Percentiles rank a stretch among this genome's conserved stretches.
phyloP scores from a whole-genome alignment of 64 coral and sea anemone genomes.

The Dendronephthya gigantea region DNA sequence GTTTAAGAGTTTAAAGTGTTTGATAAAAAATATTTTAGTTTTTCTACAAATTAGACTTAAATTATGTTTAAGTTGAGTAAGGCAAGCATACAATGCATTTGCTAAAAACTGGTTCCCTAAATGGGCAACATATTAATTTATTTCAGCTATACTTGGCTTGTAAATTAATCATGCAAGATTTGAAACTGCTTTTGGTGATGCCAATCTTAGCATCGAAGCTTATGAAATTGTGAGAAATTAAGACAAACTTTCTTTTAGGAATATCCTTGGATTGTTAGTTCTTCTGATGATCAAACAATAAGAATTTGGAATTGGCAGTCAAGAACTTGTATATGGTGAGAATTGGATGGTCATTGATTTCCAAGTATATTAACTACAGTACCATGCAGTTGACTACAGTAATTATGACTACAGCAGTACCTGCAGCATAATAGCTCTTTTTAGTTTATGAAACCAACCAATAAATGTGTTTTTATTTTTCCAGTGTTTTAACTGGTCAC shows the following conservation, averaged over 20 bases:
- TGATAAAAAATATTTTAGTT: too few species aligned
- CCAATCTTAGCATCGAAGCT: too few species aligned
- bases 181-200: too few species aligned
- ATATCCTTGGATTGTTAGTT: slow-evolving; percentile 97
- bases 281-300: slow-evolving; percentile 98
- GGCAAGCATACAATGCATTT: too few species aligned
- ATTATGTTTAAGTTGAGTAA: too few species aligned
- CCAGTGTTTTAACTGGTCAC: slow-evolving; percentile 87
- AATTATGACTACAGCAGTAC: too few species aligned
- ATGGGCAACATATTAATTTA: too few species aligned
- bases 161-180: too few species aligned
- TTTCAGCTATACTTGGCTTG: too few species aligned
- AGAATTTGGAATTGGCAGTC: slow-evolving; percentile 99
- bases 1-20: too few species aligned
- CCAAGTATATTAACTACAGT: not conserved
- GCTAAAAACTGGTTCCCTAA: too few species aligned
- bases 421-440: not conserved
- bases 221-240: not conserved
- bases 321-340: slow-evolving; percentile 89
- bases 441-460: not conserved
- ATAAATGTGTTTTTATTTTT: not conserved
- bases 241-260: slow-evolving; percentile 40
- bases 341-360: not conserved
- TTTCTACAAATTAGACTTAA: too few species aligned
- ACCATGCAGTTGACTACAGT: not conserved